Evolutionary conservation across 2,113 vertebrate genomes (phyloP).

Genomic region (Psittacula cyanocephala): DNA sequence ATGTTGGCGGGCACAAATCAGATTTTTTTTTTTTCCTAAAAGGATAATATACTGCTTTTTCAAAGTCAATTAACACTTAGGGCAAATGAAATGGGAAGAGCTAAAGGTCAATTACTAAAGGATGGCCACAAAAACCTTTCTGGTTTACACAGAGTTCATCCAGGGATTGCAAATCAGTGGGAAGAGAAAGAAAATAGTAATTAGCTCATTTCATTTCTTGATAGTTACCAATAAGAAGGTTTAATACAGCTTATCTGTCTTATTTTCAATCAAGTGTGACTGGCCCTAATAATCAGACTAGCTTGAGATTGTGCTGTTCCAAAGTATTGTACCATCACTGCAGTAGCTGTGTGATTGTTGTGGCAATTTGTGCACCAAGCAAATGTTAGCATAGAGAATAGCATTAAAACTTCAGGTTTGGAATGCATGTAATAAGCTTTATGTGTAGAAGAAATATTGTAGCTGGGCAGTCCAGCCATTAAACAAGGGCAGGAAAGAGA

Average conservation of each 20-base stretch:
- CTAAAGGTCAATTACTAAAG: conserved; percentile 79
- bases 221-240: conserved; percentile 63
- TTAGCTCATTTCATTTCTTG: conserved; percentile 75
- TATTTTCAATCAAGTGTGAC: conserved; percentile 33
- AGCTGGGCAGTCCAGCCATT: background rate
- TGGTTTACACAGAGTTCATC: conserved; percentile 68
- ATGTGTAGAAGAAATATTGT: background rate
- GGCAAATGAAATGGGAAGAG: conserved; percentile 77
- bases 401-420: background rate
- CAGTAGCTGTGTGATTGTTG: background rate
- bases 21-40: conserved; percentile 55
- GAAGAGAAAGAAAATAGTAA: conserved; percentile 73
- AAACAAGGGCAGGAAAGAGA: background rate
- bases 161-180: conserved; percentile 65
- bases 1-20: conserved; percentile 75
- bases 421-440: background rate
- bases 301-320: background rate
- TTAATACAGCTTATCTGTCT: conserved; percentile 66
- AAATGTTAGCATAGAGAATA: conserved; percentile 5
- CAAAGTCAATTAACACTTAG: conserved; percentile 84
- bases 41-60: conserved; percentile 82
- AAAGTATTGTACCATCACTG: background rate
- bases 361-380: conserved; percentile 8
- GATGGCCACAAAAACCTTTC: conserved; percentile 67
- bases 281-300: background rate